Evolutionary conservation across 2,113 vertebrate species (phyloP), one percentile per base, ranked within the genome.

Genomic region (Falco punctatus): DNA sequence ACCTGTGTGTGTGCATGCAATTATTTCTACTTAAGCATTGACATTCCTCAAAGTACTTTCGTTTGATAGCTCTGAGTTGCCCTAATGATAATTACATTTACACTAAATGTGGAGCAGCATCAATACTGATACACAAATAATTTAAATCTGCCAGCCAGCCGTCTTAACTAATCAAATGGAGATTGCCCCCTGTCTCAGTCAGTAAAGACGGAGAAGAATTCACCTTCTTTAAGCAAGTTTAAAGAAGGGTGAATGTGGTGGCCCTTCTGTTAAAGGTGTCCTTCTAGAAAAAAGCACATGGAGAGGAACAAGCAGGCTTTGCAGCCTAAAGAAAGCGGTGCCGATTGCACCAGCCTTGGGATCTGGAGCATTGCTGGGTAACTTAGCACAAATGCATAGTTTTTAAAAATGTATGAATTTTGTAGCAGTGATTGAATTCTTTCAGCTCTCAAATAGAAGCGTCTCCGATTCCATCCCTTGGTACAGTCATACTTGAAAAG

Each of bases 61-160:
- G 22, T 89, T 30, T 95, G 74, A 81, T 95, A 71, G 90, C 75
- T 95, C 88, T 90, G 88, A 95, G 87, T 94, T 94, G 72, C 73
- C 79, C 89, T 97, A 93, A 95, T 94, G 94, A 90, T 97, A 90
- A 96, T 94, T 93, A 80, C 80, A 81, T 96, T 96, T 96, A 85
- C 79, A 83, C 87, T 93, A 93, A 81, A 86, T 77, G 79, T 71
- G 42, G 30, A 95, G 57, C 91, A 88, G 91, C 81, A 70, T 91
- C 94, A 90, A 70, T 96, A 88, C 83, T 83, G 83, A 85, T 94
- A 93, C 3, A 95, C 72, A 94, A 95, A 95, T 96, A 91, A 95
- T 95, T 94, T 75, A 58, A 82, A 92, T 81, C 74, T 82, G 44
- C 90, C 89, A 91, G 66, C 88, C 66, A 81, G 52, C 71, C 1